Conservation (phyloP, 2,888 invertebrate genomes). For the Mesorhabditis belari region DNA sequence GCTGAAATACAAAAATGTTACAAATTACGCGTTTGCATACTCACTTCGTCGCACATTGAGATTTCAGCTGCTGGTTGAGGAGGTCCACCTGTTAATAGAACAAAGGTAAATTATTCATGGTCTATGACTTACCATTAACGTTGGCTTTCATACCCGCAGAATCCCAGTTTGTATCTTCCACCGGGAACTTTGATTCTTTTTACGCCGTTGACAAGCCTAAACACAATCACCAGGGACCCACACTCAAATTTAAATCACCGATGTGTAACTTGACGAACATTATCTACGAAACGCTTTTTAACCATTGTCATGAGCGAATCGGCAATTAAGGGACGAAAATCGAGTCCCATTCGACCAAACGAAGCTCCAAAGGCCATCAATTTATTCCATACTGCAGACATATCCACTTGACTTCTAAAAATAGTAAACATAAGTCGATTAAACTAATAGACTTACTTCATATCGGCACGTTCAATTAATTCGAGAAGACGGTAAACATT, state of each 20-base stretch:
- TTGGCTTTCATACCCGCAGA: too few relatives aligned
- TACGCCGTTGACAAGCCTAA: neutral
- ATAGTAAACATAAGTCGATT: neutral
- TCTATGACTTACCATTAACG: too few relatives aligned
- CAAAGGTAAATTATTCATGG: too few relatives aligned
- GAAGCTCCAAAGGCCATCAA: conserved; percentile 47
- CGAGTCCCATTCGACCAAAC: conserved; percentile 52
- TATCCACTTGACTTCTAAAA: conserved; percentile 32
- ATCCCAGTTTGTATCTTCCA: too few relatives aligned
- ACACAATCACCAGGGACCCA: neutral
- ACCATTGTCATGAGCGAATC: conserved; percentile 33
- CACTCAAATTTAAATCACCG: conserved; percentile 21
- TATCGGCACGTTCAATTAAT: conserved; percentile 33
- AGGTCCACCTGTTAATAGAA: too few relatives aligned
- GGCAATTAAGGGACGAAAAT: conserved; percentile 43
- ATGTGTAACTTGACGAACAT: conserved; percentile 28
- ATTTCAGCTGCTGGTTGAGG: conserved; percentile 40
- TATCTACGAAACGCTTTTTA: conserved; percentile 28
- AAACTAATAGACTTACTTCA: conserved; percentile 21
- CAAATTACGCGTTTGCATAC: too few relatives aligned
- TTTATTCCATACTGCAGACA: conserved; percentile 40
- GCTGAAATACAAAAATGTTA: too few relatives aligned
- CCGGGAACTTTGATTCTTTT: neutral
- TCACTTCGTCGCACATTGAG: conserved; percentile 49
- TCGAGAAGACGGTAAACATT: conserved; percentile 42